phyloP scores from a whole-genome alignment of 2,888 invertebrate genomes.

The Drosophila aldrichi region DNA sequence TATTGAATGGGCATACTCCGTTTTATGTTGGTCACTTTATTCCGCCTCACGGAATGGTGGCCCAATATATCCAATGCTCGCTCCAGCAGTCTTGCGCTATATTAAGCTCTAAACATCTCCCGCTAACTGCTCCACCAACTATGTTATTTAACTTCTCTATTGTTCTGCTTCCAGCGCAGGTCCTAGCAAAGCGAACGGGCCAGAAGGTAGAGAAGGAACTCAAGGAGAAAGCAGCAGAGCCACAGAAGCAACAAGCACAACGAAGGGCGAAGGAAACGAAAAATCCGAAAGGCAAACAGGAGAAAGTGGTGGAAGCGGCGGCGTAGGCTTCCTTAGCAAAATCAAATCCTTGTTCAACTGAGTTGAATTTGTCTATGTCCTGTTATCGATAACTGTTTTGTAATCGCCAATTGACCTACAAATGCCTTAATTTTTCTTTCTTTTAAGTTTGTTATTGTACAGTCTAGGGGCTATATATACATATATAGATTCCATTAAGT shows the following conservation, averaged over 20 bases:
- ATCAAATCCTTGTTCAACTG: slow-evolving; percentile 73
- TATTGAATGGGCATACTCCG: no score
- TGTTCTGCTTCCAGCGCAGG: slow-evolving; percentile 73
- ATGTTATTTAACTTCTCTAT: neutral
- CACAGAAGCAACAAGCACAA: slow-evolving; percentile 8
- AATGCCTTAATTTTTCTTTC: slow-evolving; percentile 25
- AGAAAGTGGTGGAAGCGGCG: slow-evolving; percentile 44
- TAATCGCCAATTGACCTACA: slow-evolving; percentile 14
- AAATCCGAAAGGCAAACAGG: slow-evolving; percentile 25
- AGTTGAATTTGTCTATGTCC: slow-evolving; percentile 33
- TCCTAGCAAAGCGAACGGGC: slow-evolving; percentile 40
- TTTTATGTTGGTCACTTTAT: no score
- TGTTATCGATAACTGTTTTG: slow-evolving; percentile 50
- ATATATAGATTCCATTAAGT: slow-evolving; percentile 19
- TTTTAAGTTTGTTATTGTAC: slow-evolving; percentile 28
- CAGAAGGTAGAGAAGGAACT: slow-evolving; percentile 5
- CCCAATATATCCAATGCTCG: neutral
- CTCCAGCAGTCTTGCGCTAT: neutral
- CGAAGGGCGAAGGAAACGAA: slow-evolving; percentile 25
- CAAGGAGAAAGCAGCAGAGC: slow-evolving; percentile 1
- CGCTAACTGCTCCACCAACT: slow-evolving; percentile 3
- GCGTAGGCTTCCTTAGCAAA: slow-evolving; percentile 65
- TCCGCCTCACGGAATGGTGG: no score
- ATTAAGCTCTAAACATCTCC: neutral
- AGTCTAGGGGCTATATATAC: slow-evolving; percentile 28